These are phyloP conservation scores for Polylopha cassiicola DNA, from an alignment of 2,888 invertebrate genomes.

Conservation along the genomic window DNA sequence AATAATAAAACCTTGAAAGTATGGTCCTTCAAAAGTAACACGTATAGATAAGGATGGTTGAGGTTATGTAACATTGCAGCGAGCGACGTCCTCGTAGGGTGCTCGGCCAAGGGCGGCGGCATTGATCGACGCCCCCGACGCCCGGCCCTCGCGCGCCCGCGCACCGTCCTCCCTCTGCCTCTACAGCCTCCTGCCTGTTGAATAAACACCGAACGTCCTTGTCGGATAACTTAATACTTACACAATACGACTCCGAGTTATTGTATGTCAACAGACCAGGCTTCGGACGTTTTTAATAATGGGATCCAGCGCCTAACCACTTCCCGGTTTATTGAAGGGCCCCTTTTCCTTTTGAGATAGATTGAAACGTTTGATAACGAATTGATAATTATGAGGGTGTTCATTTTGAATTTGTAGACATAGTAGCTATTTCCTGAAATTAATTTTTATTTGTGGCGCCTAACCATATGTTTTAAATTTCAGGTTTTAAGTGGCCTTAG, in stretches of 20 bases:
- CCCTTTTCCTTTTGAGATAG: slow-evolving; percentile 2
- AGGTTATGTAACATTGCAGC: slow-evolving; percentile 62
- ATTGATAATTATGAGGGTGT: too few relatives aligned
- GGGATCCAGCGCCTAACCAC: slow-evolving; percentile 5
- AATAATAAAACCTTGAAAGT: slow-evolving; percentile 13
- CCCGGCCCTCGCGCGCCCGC: slow-evolving; percentile 41
- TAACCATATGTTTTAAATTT: too few relatives aligned
- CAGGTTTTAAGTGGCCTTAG: too few relatives aligned
- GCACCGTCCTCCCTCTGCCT: slow-evolving; percentile 30
- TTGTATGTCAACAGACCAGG: slow-evolving; percentile 17
- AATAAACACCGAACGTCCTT: slow-evolving; percentile 33
- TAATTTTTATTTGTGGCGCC: too few relatives aligned
- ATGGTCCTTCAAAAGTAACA: slow-evolving; percentile 18
- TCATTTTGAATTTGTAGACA: too few relatives aligned
- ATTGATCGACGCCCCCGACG: slow-evolving; percentile 45
- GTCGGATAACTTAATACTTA: slow-evolving; percentile 19
- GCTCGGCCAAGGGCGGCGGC: slow-evolving; percentile 68
- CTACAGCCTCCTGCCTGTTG: slow-evolving; percentile 34
- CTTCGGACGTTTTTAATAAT: slow-evolving; percentile 11
- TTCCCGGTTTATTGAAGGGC: slow-evolving; percentile 9
- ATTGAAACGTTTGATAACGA: slow-evolving; percentile 6
- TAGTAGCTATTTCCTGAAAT: too few relatives aligned
- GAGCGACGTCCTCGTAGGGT: slow-evolving; percentile 53
- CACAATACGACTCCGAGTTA: slow-evolving; percentile 17
- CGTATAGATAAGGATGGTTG: slow-evolving; percentile 28